Percentiles rank a stretch among this genome's conserved stretches.
phyloP scores from a whole-genome alignment of 2,888 invertebrate genomes.

The Gortyna flavago region DNA sequence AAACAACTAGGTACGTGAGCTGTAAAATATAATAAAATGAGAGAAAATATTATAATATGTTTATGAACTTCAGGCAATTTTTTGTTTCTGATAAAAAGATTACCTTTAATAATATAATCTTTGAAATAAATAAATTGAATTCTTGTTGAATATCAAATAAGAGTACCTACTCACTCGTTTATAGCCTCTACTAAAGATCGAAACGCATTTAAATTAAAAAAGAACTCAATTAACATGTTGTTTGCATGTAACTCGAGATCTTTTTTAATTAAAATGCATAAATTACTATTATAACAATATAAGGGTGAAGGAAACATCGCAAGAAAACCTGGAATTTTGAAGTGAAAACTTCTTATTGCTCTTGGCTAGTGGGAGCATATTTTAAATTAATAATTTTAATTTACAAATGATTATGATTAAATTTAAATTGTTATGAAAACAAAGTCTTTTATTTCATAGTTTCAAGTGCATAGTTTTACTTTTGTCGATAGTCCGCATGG shows the following conservation, averaged over 20 bases:
- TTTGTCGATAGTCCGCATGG: too few relatives aligned
- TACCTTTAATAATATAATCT: too few relatives aligned
- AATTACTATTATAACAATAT: neutral
- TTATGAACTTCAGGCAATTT: neutral
- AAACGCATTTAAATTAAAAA: neutral
- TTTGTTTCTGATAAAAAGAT: neutral
- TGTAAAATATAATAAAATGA: neutral
- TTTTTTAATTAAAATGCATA: too few relatives aligned
- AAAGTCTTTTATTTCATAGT: too few relatives aligned
- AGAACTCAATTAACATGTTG: neutral
- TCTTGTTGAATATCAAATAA: neutral
- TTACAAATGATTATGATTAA: too few relatives aligned
- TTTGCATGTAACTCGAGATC: too few relatives aligned
- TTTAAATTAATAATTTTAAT: too few relatives aligned
- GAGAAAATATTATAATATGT: conserved; percentile 8
- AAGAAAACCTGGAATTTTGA: neutral
- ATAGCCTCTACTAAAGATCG: neutral
- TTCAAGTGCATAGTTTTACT: too few relatives aligned
- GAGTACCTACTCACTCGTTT: neutral
- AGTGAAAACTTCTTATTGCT: too few relatives aligned
- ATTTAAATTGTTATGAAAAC: too few relatives aligned
- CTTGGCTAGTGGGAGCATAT: too few relatives aligned
- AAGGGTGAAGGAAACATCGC: neutral
- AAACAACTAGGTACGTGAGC: conserved; percentile 26
- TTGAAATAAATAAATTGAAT: neutral